Evolutionary conservation across 2,888 invertebrate species (phyloP), one percentile per base, ranked within the genome.

Genomic region (Marasmarcha lunaedactyla): DNA sequence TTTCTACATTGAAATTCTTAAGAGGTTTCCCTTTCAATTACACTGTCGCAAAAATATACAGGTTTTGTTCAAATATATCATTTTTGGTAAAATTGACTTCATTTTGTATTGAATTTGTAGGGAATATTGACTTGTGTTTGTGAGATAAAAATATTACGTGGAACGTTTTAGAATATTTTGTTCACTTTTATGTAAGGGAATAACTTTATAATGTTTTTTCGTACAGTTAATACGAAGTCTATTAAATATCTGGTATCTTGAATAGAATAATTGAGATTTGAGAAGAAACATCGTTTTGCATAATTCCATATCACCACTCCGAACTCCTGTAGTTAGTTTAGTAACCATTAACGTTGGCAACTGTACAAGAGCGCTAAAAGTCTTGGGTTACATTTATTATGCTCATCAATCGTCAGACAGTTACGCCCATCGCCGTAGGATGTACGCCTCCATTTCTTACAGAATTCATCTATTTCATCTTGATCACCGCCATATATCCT

Each of bases 1-100:
- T 11, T 30, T 11, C 30, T 7, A 30, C 42, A 48, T 50, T 49
- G 34, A 38, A 46, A 50, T 50, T 46, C 48, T 15, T 34, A 30
- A 14, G 35, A 33, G 26, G 46, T 45, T 30, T 11, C 9, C 42
- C 33, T 40, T 50, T 50, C 50, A 47, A 48, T 48, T 30, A 30
- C 30, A n/a, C 11, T 30, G 30, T 30, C 30, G 11, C 20, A 20
- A 20, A 20, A 20, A 20, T 20, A 20, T 20, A 20, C 20, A 20
- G 20, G 20, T 20, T 20, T 20, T 20, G 20, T 20, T 20, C 20
- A 20, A 20, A 20, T 20, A 20, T 20, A 20, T 5, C 20, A 20
- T 20, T 3, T 20, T 20, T 20, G 20, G 20, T 20, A 33, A 33
- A 10, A 14, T 14, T 35, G 14, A 35, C 9, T 37, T 26, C 25